These are phyloP conservation scores for Urocitellus parryii DNA, from an alignment of 2,113 vertebrate genomes.

Conservation along the genomic window DNA sequence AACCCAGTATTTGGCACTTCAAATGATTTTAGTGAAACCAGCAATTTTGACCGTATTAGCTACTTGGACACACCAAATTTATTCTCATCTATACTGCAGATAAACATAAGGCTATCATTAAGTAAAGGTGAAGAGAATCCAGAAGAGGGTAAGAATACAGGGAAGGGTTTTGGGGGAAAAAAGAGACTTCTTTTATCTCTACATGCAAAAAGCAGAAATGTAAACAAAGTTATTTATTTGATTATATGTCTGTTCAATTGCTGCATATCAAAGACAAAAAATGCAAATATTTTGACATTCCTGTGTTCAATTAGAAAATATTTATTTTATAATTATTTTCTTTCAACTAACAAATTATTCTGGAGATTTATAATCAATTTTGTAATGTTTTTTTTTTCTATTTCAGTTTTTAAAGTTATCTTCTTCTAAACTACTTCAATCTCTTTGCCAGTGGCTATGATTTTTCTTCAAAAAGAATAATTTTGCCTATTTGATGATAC, in stretches of 20 bases:
- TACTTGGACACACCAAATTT: neutral
- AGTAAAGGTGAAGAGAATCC: neutral
- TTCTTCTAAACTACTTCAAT: conserved; percentile 71
- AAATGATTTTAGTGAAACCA: neutral
- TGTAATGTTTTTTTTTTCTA: conserved; percentile 58
- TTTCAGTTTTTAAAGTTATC: conserved; percentile 61
- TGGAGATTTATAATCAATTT: conserved; percentile 68
- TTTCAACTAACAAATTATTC: conserved; percentile 54
- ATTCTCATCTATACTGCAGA: neutral
- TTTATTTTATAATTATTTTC: conserved; percentile 80
- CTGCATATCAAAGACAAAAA: conserved; percentile 62
- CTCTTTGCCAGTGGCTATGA: conserved; percentile 61
- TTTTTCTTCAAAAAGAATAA: conserved; percentile 76
- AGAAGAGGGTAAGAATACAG: neutral
- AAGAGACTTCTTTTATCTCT: neutral
- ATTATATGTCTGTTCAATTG: conserved; percentile 38
- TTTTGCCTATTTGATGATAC: conserved; percentile 6
- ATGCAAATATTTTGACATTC: conserved; percentile 52
- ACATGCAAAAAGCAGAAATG: neutral
- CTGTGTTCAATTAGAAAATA: conserved; percentile 71
- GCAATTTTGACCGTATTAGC: neutral
- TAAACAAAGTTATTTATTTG: conserved; percentile 24
- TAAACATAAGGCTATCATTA: neutral
- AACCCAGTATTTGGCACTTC: neutral
- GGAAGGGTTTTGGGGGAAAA: neutral